These are phyloP conservation scores for Bucorvus abyssinicus DNA, from an alignment of 2,797 vertebrate species.

Conservation along the genomic window DNA sequence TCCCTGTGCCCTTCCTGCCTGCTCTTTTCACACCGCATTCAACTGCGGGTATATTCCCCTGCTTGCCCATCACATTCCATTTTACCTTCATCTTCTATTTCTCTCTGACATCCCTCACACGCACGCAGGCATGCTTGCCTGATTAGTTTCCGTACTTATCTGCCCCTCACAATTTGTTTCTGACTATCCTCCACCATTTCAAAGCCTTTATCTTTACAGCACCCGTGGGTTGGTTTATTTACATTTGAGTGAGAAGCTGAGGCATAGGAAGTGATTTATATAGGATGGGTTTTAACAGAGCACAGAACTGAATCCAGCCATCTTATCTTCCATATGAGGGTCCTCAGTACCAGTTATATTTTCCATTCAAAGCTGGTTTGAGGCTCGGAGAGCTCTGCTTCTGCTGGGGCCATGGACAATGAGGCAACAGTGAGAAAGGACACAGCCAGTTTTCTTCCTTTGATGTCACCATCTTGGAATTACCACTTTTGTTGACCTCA, in stretches of 20 bases:
- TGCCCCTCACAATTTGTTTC: background rate
- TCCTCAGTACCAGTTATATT: background rate
- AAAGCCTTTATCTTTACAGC: background rate
- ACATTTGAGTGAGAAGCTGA: background rate
- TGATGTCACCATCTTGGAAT: background rate
- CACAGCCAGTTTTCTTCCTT: background rate
- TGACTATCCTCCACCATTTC: background rate
- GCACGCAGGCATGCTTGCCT: background rate
- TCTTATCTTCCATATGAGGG: background rate
- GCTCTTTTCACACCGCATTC: background rate
- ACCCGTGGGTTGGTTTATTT: background rate
- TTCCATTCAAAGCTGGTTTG: background rate
- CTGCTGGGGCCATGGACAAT: background rate
- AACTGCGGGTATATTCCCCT: background rate
- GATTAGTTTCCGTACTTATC: background rate
- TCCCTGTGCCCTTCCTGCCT: background rate
- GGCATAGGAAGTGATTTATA: background rate
- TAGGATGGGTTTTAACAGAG: background rate
- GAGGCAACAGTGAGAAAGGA: background rate
- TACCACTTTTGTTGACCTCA: background rate
- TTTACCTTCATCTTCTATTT: background rate
- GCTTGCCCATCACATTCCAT: background rate
- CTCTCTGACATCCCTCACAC: background rate
- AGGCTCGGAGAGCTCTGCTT: background rate
- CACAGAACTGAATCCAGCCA: background rate